Evolutionary conservation across 2,113 vertebrate species (phyloP), one percentile per base, ranked within the genome.

Genomic region (Tympanuchus pallidicinctus): DNA sequence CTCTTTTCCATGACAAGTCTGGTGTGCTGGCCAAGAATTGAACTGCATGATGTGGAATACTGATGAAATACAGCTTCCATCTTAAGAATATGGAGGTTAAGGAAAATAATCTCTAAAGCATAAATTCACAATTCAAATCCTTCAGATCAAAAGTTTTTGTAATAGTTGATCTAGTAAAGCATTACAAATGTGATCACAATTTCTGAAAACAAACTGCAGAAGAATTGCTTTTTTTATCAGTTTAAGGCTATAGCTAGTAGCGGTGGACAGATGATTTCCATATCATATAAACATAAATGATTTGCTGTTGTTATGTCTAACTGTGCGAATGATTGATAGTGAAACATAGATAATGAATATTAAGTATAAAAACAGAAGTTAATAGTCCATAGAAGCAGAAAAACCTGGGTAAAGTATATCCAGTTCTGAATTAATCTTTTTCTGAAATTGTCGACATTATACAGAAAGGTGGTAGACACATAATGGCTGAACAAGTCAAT

Each of bases 341-440:
- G 13, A 48, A 13, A 61, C 16, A 67, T 30, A 63, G 70, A 18
- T 8, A 34, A 38, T 10, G 6, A 11, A 32, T 15, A 71, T 85
- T 27, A 50, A 72, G 72, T 30, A 57, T 17, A 72, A 6, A 11
- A 10, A 57, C 43, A 80, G 25, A 48, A 15, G 5, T 48, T 13
- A 48, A 19, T 34, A 16, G 17, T 43, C 21, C 45, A 50, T 32
- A 13, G 6, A 42, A 60, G 10, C 12, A 3, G 52, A 18, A 42
- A 42, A n/a, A 40, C 21, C 8, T 1, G 0, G 3, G 9, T 48
- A 38, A 71, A 57, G 2, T 3, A 4, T 28, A 9, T 2, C n/a
- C 10, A 47, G 6, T 36, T 36, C 34, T 61, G 59, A 61, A 42
- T 52, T 79, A 59, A 8, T 3, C 5, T 64, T 64, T 42, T 78